Conservation (phyloP, 2,113 vertebrate genomes). For the Dolichallabes microphthalmus region DNA sequence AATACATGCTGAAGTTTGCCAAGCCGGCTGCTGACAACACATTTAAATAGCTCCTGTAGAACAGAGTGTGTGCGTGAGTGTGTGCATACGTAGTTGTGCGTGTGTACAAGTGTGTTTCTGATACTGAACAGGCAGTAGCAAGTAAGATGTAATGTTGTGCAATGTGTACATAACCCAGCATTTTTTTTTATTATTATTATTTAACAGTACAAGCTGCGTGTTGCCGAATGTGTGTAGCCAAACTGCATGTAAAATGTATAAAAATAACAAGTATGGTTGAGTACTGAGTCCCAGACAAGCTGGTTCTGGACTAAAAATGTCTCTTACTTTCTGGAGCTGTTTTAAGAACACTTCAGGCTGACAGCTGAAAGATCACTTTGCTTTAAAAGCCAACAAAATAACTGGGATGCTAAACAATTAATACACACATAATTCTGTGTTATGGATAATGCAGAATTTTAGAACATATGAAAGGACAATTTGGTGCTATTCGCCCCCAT, state of each 20-base stretch:
- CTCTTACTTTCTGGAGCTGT: background rate
- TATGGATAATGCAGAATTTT: no score
- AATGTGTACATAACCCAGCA: background rate
- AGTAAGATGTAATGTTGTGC: background rate
- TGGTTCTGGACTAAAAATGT: slow-evolving; percentile 5
- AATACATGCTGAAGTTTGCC: slow-evolving; percentile 42
- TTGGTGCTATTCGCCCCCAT: no score
- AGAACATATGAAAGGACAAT: no score
- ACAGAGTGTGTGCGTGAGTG: background rate
- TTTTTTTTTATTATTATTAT: background rate
- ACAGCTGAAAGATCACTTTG: background rate
- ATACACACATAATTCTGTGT: background rate
- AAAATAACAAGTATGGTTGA: background rate
- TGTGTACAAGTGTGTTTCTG: background rate
- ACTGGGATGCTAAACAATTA: background rate
- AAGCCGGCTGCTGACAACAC: slow-evolving; percentile 27
- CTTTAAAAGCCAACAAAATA: background rate
- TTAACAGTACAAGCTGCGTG: background rate
- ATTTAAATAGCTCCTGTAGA: slow-evolving; percentile 34
- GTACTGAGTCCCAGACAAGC: background rate
- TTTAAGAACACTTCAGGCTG: background rate
- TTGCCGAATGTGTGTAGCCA: background rate
- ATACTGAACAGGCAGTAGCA: background rate
- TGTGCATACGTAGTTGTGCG: background rate
- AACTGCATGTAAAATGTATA: background rate